Percentiles rank a stretch among this genome's conserved stretches.
Evolutionary conservation across 2,797 vertebrate species (phyloP).

Genomic region (Gallinago solitaria): DNA sequence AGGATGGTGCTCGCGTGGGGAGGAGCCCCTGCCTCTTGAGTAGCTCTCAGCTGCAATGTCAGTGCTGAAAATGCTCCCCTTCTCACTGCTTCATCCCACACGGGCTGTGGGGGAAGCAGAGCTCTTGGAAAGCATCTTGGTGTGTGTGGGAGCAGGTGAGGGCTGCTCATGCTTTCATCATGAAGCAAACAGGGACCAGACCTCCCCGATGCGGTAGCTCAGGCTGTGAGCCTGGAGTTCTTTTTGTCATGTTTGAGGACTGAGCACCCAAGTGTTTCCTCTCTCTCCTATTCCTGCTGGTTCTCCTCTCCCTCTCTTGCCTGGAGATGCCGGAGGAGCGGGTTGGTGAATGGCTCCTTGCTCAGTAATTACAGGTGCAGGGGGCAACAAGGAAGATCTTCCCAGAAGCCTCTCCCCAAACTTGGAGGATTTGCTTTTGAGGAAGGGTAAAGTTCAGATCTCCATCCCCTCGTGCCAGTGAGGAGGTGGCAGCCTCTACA

Average conservation of each 20-base stretch:
- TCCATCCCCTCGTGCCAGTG: not conserved
- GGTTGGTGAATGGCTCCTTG: not conserved
- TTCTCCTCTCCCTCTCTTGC: not conserved
- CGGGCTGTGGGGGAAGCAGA: not conserved
- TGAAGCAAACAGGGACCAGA: not conserved
- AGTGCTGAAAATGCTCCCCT: not conserved
- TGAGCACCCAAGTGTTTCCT: not conserved
- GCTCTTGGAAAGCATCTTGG: conserved; percentile 1
- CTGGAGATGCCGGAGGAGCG: not conserved
- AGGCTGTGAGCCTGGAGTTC: not conserved
- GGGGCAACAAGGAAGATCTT: not conserved
- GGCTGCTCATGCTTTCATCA: not conserved
- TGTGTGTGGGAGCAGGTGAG: not conserved
- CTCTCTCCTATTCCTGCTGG: not conserved
- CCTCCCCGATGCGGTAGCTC: not conserved
- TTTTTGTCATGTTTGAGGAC: not conserved
- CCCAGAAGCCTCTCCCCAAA: not conserved
- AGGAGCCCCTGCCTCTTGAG: not conserved
- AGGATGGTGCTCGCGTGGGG: not conserved
- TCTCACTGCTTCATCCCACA: not conserved
- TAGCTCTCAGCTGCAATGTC: not conserved
- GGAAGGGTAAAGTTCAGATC: not conserved
- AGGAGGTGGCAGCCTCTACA: not conserved
- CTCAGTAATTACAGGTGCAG: not conserved
- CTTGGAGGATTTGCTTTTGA: not conserved